These are phyloP conservation scores for Muricea muricata DNA, from an alignment of 92 coral and sea anemone genomes.

Conservation along the genomic window DNA sequence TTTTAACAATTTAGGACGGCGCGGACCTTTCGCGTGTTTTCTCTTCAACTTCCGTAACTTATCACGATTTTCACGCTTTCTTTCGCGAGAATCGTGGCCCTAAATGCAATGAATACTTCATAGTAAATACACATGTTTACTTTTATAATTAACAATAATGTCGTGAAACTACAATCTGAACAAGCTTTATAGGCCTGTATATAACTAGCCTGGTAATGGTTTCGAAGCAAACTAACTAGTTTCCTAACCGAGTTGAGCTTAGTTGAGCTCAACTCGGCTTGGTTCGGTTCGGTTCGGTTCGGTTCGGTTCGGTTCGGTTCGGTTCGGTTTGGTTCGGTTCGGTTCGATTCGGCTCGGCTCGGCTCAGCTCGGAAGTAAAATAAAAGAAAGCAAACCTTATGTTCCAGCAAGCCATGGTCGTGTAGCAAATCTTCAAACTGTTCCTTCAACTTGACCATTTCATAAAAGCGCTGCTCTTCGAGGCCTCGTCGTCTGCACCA, in stretches of 20 bases:
- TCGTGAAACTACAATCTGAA: no score
- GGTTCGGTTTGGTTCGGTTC: no score
- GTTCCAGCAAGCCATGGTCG: conserved; percentile 80
- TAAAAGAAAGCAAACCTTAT: conserved; percentile 50
- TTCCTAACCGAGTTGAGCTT: no score
- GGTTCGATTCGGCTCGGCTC: no score
- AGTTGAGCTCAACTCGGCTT: no score
- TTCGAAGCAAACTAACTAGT: no score
- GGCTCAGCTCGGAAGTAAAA: background rate
- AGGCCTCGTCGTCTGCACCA: conserved; percentile 95
- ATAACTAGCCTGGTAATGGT: no score
- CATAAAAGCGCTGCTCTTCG: conserved; percentile 96
- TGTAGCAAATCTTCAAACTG: conserved; percentile 87
- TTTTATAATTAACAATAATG: no score
- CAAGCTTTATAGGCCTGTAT: no score
- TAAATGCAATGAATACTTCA: conserved; percentile 30
- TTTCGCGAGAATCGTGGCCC: conserved; percentile 76
- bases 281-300: no score
- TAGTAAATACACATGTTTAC: no score
- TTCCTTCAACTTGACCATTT: conserved; percentile 88
- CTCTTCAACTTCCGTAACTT: conserved; percentile 82
- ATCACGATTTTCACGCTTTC: conserved; percentile 78
- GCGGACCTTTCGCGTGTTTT: conserved; percentile 78
- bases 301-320: no score
- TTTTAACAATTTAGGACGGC: conserved; percentile 85